These are phyloP conservation scores for Thripadectes ignobilis DNA, from an alignment of 2,797 vertebrate species.

Conservation along the genomic window DNA sequence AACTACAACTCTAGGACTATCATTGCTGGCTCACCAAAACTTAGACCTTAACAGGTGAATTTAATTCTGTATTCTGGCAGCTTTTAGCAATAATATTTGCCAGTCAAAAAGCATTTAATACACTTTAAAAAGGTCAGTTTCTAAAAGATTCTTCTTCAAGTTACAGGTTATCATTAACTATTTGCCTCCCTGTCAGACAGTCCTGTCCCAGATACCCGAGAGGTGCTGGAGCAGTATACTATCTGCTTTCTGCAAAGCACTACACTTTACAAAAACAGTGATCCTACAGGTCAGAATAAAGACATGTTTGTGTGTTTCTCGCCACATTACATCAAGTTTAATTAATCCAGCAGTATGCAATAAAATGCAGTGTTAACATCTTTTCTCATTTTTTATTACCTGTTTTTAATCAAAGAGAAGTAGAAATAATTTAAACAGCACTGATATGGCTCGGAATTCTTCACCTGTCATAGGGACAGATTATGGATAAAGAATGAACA, in stretches of 20 bases:
- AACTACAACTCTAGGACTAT: neutral
- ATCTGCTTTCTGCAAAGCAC: neutral
- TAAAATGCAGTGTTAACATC: neutral
- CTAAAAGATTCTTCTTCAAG: neutral
- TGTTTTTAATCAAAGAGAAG: neutral
- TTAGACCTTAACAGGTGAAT: neutral
- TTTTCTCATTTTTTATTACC: neutral
- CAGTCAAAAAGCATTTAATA: neutral
- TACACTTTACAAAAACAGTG: neutral
- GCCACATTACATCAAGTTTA: neutral
- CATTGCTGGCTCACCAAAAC: neutral
- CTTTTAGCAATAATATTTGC: neutral
- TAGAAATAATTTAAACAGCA: neutral
- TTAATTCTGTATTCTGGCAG: neutral
- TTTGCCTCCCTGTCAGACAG: neutral
- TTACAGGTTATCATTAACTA: neutral
- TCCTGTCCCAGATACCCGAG: neutral
- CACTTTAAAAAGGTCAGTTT: neutral
- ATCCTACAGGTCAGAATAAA: neutral
- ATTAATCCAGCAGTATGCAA: neutral
- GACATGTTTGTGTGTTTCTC: fast-evolving
- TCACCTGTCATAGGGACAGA: neutral
- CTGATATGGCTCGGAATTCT: neutral
- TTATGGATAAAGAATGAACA: neutral
- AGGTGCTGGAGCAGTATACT: neutral